phyloP scores from a whole-genome alignment of 2,888 invertebrate genomes.

The Zygothrica quintamaculata region DNA sequence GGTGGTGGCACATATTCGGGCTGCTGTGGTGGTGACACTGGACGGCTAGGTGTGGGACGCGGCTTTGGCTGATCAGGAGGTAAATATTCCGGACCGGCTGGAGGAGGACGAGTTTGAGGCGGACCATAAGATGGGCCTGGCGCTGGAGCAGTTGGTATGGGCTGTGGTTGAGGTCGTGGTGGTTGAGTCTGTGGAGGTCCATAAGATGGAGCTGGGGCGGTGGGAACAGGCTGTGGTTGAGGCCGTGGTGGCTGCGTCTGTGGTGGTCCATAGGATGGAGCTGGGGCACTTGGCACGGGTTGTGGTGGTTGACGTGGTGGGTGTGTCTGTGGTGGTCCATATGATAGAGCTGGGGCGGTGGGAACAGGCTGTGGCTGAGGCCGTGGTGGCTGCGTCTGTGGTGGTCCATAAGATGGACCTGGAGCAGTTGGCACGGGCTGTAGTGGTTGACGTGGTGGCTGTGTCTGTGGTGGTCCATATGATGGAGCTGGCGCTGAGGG shows the following conservation, averaged over 20 bases:
- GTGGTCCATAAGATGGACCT: constrained; percentile 50
- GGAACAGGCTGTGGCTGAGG: constrained; percentile 45
- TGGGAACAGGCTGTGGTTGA: constrained; percentile 43
- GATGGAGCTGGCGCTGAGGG: constrained; percentile 54
- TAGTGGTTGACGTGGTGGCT: constrained; percentile 56
- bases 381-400: constrained; percentile 61
- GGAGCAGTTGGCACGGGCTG: constrained; percentile 50
- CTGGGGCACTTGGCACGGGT: constrained; percentile 42
- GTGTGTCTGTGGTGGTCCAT: constrained; percentile 58
- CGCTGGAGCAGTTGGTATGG: constrained; percentile 43
- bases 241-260: constrained; percentile 66
- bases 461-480: constrained; percentile 58
- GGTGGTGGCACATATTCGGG: constrained; percentile 47
- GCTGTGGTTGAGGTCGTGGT: constrained; percentile 51
- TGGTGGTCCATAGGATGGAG: constrained; percentile 50
- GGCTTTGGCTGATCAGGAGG: constrained; percentile 54
- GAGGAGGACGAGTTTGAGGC: constrained; percentile 59
- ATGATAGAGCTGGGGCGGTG: constrained; percentile 40
- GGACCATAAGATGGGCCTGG: constrained; percentile 54
- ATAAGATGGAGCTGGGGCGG: constrained; percentile 51
- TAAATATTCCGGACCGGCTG: constrained; percentile 57
- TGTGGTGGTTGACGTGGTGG: constrained; percentile 51
- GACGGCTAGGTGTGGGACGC: constrained; percentile 32
- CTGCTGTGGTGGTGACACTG: constrained; percentile 26
- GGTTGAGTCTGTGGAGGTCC: constrained; percentile 64